Conservation (phyloP, 2,888 invertebrate species). For the Hydrotaea diabolus region DNA sequence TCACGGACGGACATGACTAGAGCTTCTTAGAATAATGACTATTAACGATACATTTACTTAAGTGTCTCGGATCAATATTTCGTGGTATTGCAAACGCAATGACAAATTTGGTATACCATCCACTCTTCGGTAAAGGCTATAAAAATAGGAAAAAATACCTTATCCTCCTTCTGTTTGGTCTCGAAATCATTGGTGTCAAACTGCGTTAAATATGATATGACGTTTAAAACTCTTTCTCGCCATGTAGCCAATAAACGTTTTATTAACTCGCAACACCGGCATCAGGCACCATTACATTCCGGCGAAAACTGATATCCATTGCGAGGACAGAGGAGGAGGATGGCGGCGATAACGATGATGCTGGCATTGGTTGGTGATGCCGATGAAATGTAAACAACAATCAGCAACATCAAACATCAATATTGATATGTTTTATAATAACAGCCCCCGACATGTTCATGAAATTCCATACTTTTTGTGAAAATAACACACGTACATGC, state of each 20-base stretch:
- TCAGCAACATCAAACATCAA: constrained; percentile 52
- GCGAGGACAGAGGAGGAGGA: neutral
- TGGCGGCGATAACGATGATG: no score
- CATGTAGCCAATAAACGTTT: neutral
- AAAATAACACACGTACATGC: neutral
- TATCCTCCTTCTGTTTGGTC: neutral
- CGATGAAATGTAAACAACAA: constrained; percentile 56
- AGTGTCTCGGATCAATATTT: no score
- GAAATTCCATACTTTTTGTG: constrained; percentile 9
- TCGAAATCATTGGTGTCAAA: constrained; percentile 18
- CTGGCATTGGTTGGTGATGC: no score
- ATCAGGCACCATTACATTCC: neutral
- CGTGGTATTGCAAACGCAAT: no score
- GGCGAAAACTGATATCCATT: neutral
- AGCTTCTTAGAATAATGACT: no score
- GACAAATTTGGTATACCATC: no score
- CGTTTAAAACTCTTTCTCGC: neutral
- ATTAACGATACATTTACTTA: no score
- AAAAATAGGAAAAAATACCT: neutral
- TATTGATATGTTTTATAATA: constrained; percentile 50
- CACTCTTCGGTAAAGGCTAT: no score
- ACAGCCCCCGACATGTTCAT: neutral
- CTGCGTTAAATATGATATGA: constrained; percentile 20
- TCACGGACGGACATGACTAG: no score
- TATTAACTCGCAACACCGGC: neutral